These are phyloP conservation scores for Agraylea sexmaculata DNA, from an alignment of 1,140 invertebrate species.

Conservation along the genomic window DNA sequence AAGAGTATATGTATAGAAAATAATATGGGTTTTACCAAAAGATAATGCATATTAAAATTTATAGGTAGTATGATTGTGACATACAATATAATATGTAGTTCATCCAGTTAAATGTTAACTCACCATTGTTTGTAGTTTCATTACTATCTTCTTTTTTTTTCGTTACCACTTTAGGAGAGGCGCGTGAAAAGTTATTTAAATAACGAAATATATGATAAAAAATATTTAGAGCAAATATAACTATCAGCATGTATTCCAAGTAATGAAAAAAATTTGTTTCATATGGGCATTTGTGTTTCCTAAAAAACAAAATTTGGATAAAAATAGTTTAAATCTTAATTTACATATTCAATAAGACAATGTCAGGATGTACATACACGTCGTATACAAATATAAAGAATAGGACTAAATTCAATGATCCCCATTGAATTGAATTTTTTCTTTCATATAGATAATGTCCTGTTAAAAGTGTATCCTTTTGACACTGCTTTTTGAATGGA, in stretches of 20 bases:
- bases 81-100: background rate
- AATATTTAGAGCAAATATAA: conserved; percentile 19
- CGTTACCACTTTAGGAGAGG: conserved; percentile 15
- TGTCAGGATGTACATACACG: conserved; percentile 11
- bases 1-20: background rate
- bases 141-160: conserved; percentile 14
- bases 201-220: conserved; percentile 17
- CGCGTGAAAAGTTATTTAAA: conserved; percentile 13
- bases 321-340: background rate
- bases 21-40: background rate
- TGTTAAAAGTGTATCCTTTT: conserved; percentile 17
- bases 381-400: conserved; percentile 17
- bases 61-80: background rate
- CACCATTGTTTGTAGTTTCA: conserved; percentile 19
- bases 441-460: conserved; percentile 15
- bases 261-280: conserved; percentile 17
- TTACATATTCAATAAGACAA: background rate
- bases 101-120: conserved; percentile 2
- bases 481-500: too few relatives aligned
- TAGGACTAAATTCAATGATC: conserved; percentile 14
- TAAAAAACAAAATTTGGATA: conserved; percentile 11
- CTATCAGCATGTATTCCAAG: conserved; percentile 15
- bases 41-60: background rate
- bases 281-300: conserved; percentile 19
- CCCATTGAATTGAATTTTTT: conserved; percentile 18